Percentiles rank a stretch among this genome's conserved stretches.
Conservation (phyloP, 1,140 invertebrate genomes). For the Lethocerus indicus region DNA sequence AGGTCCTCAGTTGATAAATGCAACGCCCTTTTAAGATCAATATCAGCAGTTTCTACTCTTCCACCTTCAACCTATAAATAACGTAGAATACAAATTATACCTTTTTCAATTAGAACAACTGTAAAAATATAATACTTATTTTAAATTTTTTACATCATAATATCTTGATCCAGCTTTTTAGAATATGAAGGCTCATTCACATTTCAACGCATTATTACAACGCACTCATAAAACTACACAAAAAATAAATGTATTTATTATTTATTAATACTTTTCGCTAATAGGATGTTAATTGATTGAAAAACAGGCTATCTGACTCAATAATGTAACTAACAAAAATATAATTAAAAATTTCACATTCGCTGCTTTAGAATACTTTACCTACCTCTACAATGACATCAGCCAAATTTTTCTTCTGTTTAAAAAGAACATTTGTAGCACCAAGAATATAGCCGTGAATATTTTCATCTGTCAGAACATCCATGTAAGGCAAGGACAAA, state of each 20-base stretch:
- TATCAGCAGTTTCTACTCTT: conserved; percentile 75
- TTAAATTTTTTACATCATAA: no score
- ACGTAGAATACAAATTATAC: no score
- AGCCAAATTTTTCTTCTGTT: conserved; percentile 82
- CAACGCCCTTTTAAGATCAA: conserved; percentile 63
- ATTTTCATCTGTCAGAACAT: conserved; percentile 72
- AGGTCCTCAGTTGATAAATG: conserved; percentile 87
- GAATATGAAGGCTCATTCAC: no score
- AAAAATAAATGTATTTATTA: no score
- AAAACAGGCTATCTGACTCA: no score
- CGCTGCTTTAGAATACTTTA: conserved; percentile 2
- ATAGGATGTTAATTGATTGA: no score
- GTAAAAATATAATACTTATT: no score
- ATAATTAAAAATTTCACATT: conserved; percentile 4
- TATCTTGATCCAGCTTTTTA: no score
- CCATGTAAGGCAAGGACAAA: conserved; percentile 86
- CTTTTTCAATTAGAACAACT: no score
- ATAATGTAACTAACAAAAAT: conserved; percentile 1
- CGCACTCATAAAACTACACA: no score
- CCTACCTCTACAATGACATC: conserved; percentile 82
- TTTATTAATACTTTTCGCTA: no score
- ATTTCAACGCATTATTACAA: no score
- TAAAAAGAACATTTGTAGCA: conserved; percentile 93
- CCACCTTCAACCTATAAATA: conserved; percentile 42
- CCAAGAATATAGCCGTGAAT: conserved; percentile 87